Evolutionary conservation across 2,113 vertebrate species (phyloP), one percentile per base, ranked within the genome.

Genomic region (Austrofundulus limnaeus): DNA sequence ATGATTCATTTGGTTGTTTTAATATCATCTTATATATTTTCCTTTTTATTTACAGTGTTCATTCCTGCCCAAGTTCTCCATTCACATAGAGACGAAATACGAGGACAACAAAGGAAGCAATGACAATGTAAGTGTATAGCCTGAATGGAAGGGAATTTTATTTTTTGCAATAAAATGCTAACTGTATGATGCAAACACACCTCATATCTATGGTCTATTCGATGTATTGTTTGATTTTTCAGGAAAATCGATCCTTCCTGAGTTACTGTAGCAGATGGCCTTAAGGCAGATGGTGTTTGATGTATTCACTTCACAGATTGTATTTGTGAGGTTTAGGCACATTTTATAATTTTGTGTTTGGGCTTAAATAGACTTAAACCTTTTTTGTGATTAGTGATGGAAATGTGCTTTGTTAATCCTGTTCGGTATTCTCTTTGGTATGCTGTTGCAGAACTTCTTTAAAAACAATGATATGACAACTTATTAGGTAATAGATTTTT

Each of bases 71-170:
- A 90, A 90, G 76, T 90, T 90, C 64, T 90, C 87, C 76, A 90
- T 90, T 72, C 89, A 90, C 79, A 90, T 90, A 89, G 89, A 88
- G 82, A 89, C 87, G 28, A 90, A 90, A 63, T 90, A 90, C 1
- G 89, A 90, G 67, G 89, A 90, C 85, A 90, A 90, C 85, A 90
- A 90, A 79, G 89, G 89, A 50, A 78, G 69, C 81, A 90, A 90
- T 42, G 79, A 88, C 72, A 87, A 90, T 28, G 89, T 90, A 65
- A 87, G 89, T 87, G 58, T 15, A 37, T 34, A 10, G 31, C 10
- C 31, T 5, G 31, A 34, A 9, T 34, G 31, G 31, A 34, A 10
- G 6, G 10, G 31, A 34, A n/a, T n/a, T n/a, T n/a, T 34, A 10
- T 34, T 34, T 34, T 9, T 34, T 34, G 31, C 31, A 34, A 9